Evolutionary conservation across 2,113 vertebrate genomes (phyloP).

Genomic region (Nesospiza acunhae): DNA sequence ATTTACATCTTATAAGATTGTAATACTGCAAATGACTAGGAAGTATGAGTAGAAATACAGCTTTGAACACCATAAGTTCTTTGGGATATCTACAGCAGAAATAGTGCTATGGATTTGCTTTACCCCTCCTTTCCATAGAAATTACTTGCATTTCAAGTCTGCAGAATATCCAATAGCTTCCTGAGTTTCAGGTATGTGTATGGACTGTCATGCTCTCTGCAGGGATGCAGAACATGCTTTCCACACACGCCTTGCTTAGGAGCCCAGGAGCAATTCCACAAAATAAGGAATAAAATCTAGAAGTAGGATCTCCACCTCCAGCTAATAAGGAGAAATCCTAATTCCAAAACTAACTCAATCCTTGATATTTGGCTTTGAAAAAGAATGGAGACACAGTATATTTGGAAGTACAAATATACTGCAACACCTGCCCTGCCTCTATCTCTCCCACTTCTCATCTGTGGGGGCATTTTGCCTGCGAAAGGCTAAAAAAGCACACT

Average conservation of each 20-base stretch:
- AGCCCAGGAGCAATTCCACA: neutral
- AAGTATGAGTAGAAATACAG: neutral
- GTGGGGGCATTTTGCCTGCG: neutral
- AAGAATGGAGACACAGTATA: neutral
- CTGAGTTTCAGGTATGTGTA: neutral
- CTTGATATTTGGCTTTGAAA: neutral
- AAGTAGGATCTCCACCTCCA: neutral
- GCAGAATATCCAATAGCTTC: neutral
- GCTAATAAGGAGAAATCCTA: neutral
- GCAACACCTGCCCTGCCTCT: neutral
- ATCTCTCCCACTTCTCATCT: neutral
- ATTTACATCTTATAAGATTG: neutral
- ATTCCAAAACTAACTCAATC: neutral
- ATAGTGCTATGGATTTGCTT: neutral
- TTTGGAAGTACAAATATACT: neutral
- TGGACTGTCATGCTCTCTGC: neutral
- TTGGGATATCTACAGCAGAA: neutral
- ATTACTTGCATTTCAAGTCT: neutral
- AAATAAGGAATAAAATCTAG: neutral
- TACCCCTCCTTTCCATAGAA: neutral
- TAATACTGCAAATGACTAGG: neutral
- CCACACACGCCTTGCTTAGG: neutral
- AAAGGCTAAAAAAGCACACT: neutral
- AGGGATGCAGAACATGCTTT: neutral
- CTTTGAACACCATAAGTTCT: neutral